phyloP scores from a whole-genome alignment of 2,113 vertebrate species.

The Myrmophylax atrothorax region DNA sequence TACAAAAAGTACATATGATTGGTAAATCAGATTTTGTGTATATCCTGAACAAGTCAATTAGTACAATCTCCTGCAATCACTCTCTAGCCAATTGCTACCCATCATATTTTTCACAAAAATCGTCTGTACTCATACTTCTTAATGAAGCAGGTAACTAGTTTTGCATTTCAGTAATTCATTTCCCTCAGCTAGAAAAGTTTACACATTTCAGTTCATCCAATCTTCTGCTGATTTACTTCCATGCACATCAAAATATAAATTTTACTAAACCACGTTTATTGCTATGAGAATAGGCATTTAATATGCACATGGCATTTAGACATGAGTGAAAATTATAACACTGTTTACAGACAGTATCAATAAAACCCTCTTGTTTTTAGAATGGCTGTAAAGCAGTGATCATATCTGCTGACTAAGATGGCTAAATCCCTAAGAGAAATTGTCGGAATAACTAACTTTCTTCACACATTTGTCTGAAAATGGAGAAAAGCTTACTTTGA shows the following conservation, averaged over 20 bases:
- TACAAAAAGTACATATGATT: slow-evolving; percentile 59
- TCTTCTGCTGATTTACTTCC: slow-evolving; percentile 53
- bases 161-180: slow-evolving; percentile 57
- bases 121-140: slow-evolving; percentile 39
- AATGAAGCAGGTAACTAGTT: slow-evolving; percentile 70
- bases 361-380: not conserved
- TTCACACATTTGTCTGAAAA: not conserved
- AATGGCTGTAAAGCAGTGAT: not conserved
- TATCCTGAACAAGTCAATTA: slow-evolving; percentile 67
- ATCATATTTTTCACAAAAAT: slow-evolving; percentile 48
- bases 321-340: not conserved
- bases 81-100: slow-evolving; percentile 64
- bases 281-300: slow-evolving; percentile 1
- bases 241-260: slow-evolving; percentile 34
- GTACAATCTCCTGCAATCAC: slow-evolving; percentile 55
- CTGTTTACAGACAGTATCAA: slow-evolving; percentile 2
- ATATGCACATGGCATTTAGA: slow-evolving; percentile 35
- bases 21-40: slow-evolving; percentile 63
- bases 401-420: not conserved
- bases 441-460: not conserved
- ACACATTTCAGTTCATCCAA: slow-evolving; percentile 47
- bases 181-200: slow-evolving; percentile 48
- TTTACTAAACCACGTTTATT: slow-evolving; percentile 6
- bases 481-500: not conserved
- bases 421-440: not conserved